These are phyloP conservation scores for Eulemur mongoz DNA, from an alignment of 2,797 vertebrate species.

Conservation along the genomic window DNA sequence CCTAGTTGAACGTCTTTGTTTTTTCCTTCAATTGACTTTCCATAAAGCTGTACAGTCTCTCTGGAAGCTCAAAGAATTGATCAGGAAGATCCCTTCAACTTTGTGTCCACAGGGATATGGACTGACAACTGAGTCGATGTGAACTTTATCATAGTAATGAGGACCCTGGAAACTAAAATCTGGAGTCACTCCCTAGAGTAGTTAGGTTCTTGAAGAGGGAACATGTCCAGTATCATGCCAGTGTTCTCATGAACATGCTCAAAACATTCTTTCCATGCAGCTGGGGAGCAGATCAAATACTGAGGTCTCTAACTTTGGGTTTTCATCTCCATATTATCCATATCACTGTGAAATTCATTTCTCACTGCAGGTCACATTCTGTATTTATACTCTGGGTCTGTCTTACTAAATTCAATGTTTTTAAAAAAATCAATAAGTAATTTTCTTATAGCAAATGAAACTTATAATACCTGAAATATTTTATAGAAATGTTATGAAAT, in stretches of 20 bases:
- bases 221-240: too few species aligned
- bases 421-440: not conserved
- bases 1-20: not conserved
- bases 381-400: not conserved
- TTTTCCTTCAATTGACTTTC: not conserved
- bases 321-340: not conserved
- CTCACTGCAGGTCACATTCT: not conserved
- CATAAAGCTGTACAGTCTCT: not conserved
- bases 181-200: not conserved
- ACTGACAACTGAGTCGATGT: not conserved
- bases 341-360: not conserved
- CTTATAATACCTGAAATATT: constrained; percentile 14
- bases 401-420: constrained; percentile 19
- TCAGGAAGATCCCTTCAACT: not conserved
- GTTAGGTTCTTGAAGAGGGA: not conserved
- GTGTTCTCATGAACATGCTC: not conserved
- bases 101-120: not conserved
- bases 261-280: not conserved
- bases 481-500: not conserved
- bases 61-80: not conserved
- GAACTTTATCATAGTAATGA: not conserved
- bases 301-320: not conserved
- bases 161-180: not conserved
- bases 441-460: constrained; percentile 4
- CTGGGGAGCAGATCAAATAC: not conserved